These are phyloP conservation scores for Acanthurus lineatus DNA, from an alignment of 2,797 vertebrate genomes.

Conservation along the genomic window DNA sequence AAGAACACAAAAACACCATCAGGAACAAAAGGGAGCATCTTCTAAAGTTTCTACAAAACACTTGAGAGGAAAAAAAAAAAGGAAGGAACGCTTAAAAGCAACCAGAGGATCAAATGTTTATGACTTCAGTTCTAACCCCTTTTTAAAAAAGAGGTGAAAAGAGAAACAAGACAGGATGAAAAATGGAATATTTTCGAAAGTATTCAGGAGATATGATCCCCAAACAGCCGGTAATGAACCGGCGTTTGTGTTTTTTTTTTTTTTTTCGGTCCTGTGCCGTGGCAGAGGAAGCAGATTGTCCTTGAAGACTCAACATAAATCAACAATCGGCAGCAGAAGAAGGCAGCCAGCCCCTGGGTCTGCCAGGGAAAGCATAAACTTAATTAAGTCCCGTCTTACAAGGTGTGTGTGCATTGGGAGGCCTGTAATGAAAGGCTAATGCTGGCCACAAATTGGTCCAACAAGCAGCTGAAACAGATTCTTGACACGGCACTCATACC, in stretches of 20 bases:
- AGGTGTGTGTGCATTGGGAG: slow-evolving; percentile 75
- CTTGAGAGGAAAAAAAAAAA: not conserved
- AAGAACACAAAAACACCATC: slow-evolving; percentile 2
- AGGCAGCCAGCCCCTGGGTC: slow-evolving; percentile 65
- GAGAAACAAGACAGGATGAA: slow-evolving; percentile 2
- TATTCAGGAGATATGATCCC: slow-evolving; percentile 53
- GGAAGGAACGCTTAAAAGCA: not conserved
- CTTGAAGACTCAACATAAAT: slow-evolving; percentile 83
- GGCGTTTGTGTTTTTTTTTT: slow-evolving; percentile 54
- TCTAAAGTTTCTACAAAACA: slow-evolving; percentile 11
- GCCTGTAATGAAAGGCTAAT: slow-evolving; percentile 82
- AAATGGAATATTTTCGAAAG: slow-evolving; percentile 24
- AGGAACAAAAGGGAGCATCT: not conserved
- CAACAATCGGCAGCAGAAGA: slow-evolving; percentile 75
- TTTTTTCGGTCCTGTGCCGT: slow-evolving; percentile 52
- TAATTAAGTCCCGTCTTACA: slow-evolving; percentile 86
- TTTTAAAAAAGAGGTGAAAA: slow-evolving; percentile 15
- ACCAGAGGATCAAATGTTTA: slow-evolving; percentile 20
- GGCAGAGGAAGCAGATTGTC: slow-evolving; percentile 72
- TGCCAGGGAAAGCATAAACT: slow-evolving; percentile 85
- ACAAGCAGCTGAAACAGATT: slow-evolving; percentile 76
- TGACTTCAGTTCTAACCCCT: slow-evolving; percentile 22
- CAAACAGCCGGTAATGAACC: slow-evolving; percentile 65
- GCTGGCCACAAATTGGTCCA: slow-evolving; percentile 76
- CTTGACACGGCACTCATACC: slow-evolving; percentile 57